Base-by-base conservation (phyloP, 2,888 invertebrate genomes). In the Protodeltote pygarga region DNA sequence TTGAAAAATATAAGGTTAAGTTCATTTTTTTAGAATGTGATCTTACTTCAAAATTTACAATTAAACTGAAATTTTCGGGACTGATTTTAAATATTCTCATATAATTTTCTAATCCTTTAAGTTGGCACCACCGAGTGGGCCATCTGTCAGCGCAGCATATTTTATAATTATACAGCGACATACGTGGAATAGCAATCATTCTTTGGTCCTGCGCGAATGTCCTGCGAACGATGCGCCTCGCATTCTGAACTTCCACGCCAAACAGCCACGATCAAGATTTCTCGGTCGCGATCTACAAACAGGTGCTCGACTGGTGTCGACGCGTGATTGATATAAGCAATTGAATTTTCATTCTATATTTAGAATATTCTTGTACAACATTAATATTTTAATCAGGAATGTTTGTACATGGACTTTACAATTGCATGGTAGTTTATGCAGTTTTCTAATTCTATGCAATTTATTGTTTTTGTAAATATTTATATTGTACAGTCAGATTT, bases 231-330 rank as follows among this genome's bases (percentile, higher is more conserved):
- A 87, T 84, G 84, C 75, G 81, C 61, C 60, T 48, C 68, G 89
- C 82, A 90, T 90, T 48, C 67, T 66, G 77, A 85, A 83, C 79
- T 73, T 65, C 48, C 42, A 71, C 63, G 66, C 57, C 65, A 72
- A 71, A 73, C 65, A 35, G 35, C 65, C 64, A 75, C 66, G 71
- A 84, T 84, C 82, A 81, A 83, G 86, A 87, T 87, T 81, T 80
- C 79, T 83, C 79, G 85, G 79, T 79, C 86, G 82, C 83, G 85
- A 85, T 87, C 85, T 81, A 84, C 75, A 84, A 88, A 87, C 89
- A 88, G 89, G 88, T 89, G 89, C 79, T 67, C 42, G 52, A 31
- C 55, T 63, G 59, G 52, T 64, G 68, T 68, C 53, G 71, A 69
- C 68, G 62, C 66, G 69, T 71, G 72, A 71, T 70, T 69, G 69